Percentiles rank a stretch among this genome's conserved stretches.
These are phyloP conservation scores for Euwallacea fornicatus DNA, from an alignment of 1,140 invertebrate species.

Conservation along the genomic window DNA sequence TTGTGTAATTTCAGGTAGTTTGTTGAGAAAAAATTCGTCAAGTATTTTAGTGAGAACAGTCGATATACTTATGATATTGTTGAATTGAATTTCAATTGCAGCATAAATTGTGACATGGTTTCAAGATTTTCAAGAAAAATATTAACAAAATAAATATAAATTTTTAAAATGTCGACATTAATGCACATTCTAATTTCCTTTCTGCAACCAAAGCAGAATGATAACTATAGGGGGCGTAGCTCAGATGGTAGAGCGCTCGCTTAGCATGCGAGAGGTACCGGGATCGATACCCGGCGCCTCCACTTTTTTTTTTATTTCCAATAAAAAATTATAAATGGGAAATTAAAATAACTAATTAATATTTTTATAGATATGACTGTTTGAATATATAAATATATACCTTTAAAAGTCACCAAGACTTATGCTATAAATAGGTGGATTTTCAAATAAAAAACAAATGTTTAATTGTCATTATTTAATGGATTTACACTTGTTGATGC, in stretches of 20 bases:
- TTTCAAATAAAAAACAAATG: conserved; percentile 10
- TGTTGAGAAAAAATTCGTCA: too few species aligned
- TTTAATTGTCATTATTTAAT: conserved; percentile 4
- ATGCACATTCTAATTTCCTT: too few species aligned
- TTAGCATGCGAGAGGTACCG: conserved; percentile 52
- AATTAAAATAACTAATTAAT: not conserved
- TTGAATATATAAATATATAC: too few species aligned
- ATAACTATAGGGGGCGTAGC: conserved; percentile 43
- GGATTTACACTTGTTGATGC: not conserved
- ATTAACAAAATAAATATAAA: too few species aligned
- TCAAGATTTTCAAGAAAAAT: too few species aligned
- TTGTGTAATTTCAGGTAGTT: too few species aligned
- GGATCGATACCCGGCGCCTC: conserved; percentile 51
- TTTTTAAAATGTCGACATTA: too few species aligned
- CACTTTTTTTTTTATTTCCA: conserved; percentile 29
- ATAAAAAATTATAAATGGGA: not conserved
- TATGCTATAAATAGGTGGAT: conserved; percentile 17
- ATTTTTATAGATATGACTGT: conserved; percentile 29
- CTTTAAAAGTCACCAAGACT: conserved; percentile 23
- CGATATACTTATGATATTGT: not conserved
- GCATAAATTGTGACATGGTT: too few species aligned
- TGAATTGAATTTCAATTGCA: too few species aligned
- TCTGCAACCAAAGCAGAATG: too few species aligned
- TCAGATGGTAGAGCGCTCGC: conserved; percentile 52
- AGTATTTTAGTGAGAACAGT: too few species aligned